Conservation (phyloP, 2,113 vertebrate genomes). For the Pimephales promelas region DNA sequence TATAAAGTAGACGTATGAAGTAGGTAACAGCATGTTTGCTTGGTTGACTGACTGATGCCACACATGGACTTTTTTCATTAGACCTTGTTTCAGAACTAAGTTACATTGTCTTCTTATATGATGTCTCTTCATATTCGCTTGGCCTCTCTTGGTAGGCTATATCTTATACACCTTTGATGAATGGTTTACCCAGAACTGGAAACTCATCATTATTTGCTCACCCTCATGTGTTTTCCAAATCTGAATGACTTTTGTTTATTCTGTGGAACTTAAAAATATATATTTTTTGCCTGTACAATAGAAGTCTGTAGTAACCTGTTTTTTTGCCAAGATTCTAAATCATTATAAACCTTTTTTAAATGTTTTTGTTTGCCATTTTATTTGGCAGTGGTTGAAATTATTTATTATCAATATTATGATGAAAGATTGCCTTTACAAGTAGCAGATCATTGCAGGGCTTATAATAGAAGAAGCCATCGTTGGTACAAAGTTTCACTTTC, state of each 20-base stretch:
- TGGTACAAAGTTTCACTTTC: constrained; percentile 5
- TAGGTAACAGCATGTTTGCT: neutral
- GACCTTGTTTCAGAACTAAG: constrained; percentile 1
- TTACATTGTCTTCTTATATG: neutral
- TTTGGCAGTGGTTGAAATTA: neutral
- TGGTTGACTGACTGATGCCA: neutral
- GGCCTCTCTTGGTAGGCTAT: neutral
- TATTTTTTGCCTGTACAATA: neutral
- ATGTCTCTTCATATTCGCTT: too few relatives aligned
- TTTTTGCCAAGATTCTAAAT: neutral
- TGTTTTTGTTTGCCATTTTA: too few relatives aligned
- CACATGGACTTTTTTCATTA: neutral
- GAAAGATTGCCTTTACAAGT: neutral
- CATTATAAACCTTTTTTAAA: too few relatives aligned
- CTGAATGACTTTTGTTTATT: neutral
- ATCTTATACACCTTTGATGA: neutral
- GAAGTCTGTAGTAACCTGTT: neutral
- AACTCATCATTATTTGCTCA: neutral
- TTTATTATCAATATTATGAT: neutral
- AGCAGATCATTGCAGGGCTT: neutral
- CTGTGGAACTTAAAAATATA: neutral
- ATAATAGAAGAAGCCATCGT: neutral
- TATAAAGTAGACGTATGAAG: neutral
- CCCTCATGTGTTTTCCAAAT: neutral
- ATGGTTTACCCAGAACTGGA: neutral